These are phyloP conservation scores for Epinephelus awoara DNA, from an alignment of 2,797 vertebrate genomes.

Conservation along the genomic window DNA sequence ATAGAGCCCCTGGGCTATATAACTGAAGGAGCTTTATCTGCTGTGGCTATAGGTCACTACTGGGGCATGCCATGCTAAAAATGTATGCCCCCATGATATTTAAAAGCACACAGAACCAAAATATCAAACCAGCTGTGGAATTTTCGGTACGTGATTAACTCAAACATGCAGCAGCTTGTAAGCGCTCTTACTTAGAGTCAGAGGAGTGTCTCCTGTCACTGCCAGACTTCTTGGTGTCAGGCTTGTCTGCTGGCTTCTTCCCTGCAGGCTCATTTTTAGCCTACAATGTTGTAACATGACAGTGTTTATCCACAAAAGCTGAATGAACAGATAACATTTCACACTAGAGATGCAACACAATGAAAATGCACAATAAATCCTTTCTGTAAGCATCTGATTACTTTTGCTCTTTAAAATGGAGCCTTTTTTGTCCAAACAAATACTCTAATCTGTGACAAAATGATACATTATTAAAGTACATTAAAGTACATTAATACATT, in stretches of 20 bases:
- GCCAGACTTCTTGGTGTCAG: conserved; percentile 86
- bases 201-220: conserved; percentile 88
- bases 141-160: not conserved
- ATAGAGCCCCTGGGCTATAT: too few relatives aligned
- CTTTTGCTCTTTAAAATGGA: not conserved
- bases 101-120: not conserved
- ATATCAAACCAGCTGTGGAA: not conserved
- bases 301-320: not conserved
- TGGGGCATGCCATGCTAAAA: not conserved
- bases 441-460: not conserved
- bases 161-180: conserved; percentile 31
- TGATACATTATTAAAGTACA: not conserved
- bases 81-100: not conserved
- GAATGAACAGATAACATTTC: not conserved
- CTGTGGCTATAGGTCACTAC: not conserved
- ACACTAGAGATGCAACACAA: not conserved
- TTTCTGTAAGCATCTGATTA: not conserved
- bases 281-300: conserved; percentile 75
- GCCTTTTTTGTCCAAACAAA: not conserved
- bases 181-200: conserved; percentile 91
- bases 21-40: not conserved
- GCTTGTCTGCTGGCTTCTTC: conserved; percentile 92
- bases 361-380: not conserved
- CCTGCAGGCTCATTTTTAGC: conserved; percentile 97
- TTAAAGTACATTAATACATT: too few relatives aligned